phyloP scores from a whole-genome alignment of 2,113 vertebrate species.

The Rattus norvegicus region DNA sequence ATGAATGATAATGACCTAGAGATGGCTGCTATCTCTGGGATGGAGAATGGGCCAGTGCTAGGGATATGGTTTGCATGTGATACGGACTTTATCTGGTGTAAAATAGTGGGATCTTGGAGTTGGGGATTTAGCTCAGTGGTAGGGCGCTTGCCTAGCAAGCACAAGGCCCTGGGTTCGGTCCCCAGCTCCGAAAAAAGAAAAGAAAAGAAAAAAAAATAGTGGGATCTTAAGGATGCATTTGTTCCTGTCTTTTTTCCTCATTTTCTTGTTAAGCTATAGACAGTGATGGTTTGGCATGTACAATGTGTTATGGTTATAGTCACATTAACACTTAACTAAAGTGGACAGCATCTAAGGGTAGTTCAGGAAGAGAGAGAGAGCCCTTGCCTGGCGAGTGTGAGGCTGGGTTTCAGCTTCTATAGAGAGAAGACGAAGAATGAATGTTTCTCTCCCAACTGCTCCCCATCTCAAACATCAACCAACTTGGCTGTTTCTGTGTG shows the following conservation, averaged over 20 bases:
- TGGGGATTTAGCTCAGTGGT: too few species aligned
- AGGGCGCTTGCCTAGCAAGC: too few species aligned
- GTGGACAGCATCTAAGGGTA: neutral
- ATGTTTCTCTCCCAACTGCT: neutral
- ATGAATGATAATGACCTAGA: too few species aligned
- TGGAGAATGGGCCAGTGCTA: neutral
- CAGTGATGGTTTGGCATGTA: neutral
- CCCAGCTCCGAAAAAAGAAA: too few species aligned
- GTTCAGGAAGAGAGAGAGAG: neutral
- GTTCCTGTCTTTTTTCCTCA: neutral
- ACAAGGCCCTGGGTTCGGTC: too few species aligned
- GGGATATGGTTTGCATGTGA: neutral
- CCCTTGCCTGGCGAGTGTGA: too few species aligned
- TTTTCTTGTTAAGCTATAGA: neutral
- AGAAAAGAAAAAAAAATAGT: neutral
- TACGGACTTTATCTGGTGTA: neutral
- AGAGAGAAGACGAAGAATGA: neutral
- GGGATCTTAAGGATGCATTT: neutral
- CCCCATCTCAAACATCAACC: neutral
- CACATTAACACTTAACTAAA: neutral
- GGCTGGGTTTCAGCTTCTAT: neutral
- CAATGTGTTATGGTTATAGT: neutral
- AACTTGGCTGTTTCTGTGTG: neutral
- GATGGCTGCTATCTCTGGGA: neutral
- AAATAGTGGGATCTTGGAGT: neutral